Percentiles rank a stretch among this genome's conserved stretches.
These are phyloP conservation scores for Lophius piscatorius DNA, from an alignment of 2,113 vertebrate species.

Conservation along the genomic window DNA sequence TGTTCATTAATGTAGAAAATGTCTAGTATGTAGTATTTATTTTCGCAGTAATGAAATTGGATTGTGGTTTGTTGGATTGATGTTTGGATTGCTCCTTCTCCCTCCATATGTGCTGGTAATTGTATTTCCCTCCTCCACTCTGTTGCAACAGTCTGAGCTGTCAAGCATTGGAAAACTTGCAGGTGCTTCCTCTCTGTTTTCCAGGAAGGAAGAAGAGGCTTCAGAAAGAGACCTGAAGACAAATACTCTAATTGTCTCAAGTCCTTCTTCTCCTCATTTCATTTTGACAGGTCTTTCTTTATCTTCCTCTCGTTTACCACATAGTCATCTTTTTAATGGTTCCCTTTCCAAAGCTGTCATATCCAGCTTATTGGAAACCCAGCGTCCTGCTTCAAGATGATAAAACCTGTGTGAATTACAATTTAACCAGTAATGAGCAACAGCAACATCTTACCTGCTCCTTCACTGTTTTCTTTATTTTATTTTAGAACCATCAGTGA, in stretches of 20 bases:
- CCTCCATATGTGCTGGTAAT: slow-evolving; percentile 15
- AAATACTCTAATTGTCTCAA: slow-evolving; percentile 3
- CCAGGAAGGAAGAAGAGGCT: slow-evolving; percentile 12
- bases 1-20: not conserved
- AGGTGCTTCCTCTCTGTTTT: slow-evolving; percentile 40
- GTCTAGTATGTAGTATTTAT: slow-evolving; percentile 24
- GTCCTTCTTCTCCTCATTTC: not conserved
- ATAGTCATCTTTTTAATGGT: not conserved
- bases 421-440: no score
- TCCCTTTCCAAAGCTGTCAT: no score
- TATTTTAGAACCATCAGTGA: slow-evolving; percentile 10
- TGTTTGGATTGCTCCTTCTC: slow-evolving; percentile 49
- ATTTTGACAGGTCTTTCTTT: not conserved
- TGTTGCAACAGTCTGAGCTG: slow-evolving; percentile 18
- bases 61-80: slow-evolving; percentile 10
- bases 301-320: not conserved
- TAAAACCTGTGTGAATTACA: no score
- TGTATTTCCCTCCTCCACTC: not conserved
- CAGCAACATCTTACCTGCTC: not conserved
- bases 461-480: slow-evolving; percentile 12
- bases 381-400: no score
- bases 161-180: slow-evolving; percentile 41
- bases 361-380: no score
- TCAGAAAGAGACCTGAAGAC: slow-evolving; percentile 4
- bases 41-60: slow-evolving; percentile 40